Conservation (phyloP, 2,888 invertebrate genomes). For the Scaptomyza flava region DNA sequence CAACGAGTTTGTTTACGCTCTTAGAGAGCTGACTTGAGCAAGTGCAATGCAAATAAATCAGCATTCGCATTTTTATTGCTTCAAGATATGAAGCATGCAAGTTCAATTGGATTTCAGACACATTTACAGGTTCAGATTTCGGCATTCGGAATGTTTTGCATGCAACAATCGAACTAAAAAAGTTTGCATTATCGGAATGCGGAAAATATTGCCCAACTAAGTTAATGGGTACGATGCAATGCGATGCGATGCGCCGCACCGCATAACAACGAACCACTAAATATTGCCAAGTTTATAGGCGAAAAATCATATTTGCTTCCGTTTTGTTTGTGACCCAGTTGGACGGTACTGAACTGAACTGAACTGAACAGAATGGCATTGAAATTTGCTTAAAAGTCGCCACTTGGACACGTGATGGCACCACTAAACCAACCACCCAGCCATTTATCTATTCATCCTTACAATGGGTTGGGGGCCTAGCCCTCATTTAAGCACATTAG, state of each 20-base stretch:
- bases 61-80: neutral
- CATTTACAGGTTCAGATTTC: neutral
- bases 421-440: constrained; percentile 2
- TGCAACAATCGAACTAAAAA: constrained; percentile 12
- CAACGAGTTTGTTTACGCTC: neutral
- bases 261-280: constrained; percentile 1
- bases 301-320: constrained; percentile 51
- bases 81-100: neutral
- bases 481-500: constrained; percentile 72
- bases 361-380: neutral
- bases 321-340: constrained; percentile 70
- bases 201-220: constrained; percentile 5
- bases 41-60: neutral
- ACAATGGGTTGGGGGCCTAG: constrained; percentile 10
- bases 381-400: constrained; percentile 49
- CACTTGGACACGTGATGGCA: constrained; percentile 61
- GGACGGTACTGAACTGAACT: neutral
- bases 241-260: neutral
- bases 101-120: neutral
- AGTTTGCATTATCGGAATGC: constrained; percentile 11
- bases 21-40: neutral
- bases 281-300: constrained; percentile 34
- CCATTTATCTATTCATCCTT: constrained; percentile 7
- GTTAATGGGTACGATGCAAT: constrained; percentile 7
- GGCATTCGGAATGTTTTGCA: constrained; percentile 1